Conservation (phyloP, 1,140 invertebrate species). For the Penaeus chinensis region DNA sequence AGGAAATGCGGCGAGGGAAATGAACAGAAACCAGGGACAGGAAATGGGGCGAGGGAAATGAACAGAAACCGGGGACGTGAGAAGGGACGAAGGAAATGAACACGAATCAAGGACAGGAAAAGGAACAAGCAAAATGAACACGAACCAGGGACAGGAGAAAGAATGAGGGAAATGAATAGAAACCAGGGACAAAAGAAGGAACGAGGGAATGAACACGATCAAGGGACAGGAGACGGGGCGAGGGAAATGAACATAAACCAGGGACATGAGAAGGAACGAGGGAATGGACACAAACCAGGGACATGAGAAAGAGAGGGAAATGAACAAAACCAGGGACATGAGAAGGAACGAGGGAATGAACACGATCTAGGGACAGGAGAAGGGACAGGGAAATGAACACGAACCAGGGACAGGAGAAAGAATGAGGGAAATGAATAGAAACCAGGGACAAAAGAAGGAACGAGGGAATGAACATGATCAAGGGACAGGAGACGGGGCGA, state of each 20-base stretch:
- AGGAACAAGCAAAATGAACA: slow-evolving; percentile 55
- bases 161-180: neutral
- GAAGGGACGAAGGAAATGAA: neutral
- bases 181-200: neutral
- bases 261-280: too few species aligned
- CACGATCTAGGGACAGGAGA: neutral
- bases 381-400: slow-evolving; percentile 55
- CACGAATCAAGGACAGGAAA: neutral
- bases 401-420: slow-evolving; percentile 46
- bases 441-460: neutral
- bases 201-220: slow-evolving; percentile 63
- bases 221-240: neutral
- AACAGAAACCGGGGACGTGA: neutral
- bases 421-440: neutral
- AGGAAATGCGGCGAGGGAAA: neutral
- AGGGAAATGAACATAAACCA: neutral
- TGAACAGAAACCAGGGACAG: too few species aligned
- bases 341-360: slow-evolving; percentile 55
- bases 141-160: slow-evolving; percentile 47
- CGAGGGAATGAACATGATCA: slow-evolving; percentile 63
- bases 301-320: neutral
- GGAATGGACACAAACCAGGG: slow-evolving; percentile 64
- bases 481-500: neutral
- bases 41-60: neutral
- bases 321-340: neutral